Base-by-base conservation (phyloP, 2,888 invertebrate species). In the Bombylius major region DNA sequence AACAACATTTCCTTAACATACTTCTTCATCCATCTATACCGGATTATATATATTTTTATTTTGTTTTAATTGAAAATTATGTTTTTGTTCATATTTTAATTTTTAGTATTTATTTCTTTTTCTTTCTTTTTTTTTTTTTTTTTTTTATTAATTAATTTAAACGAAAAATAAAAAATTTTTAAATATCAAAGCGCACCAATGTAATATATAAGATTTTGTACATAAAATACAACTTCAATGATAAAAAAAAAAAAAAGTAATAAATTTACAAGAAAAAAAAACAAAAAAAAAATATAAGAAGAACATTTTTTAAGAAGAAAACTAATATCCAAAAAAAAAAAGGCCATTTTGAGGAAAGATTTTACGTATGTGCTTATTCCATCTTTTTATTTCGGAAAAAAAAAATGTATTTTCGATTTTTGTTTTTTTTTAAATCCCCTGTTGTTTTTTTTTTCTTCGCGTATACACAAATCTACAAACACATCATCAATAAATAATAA, bases 1-100 rank as follows among this genome's bases (percentile, higher is more conserved):
- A 65, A 65, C 65, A 68, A 65, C 68, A 68, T 69, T 70, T 67
- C 68, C 70, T 42, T 42, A 42, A 42, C 39, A 42, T 11, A 42
- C 7, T 42, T 42, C 39, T 14, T 54, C 51, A 23, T 53, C 45
- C 53, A 51, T 53, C 50, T 50, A 44, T 39, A 50, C 46, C 50
- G 50, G 46, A 55, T 50, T 55, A 50, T 55, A 46, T 55, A 50
- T 55, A 46, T 55, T 55, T 51, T 51, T 51, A 51, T 47, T n/a
- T n/a, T 51, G 50, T 47, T 47, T 55, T 51, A 51, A 13, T 6
- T 32, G 51, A 51, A 47, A 47, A 45, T 36, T 55, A 33, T 33
- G 50, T 51, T 58, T 54, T 52, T 59, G 62, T 61, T 57, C 53
- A 56, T 39, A 8, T 42, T 42, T 42, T 32, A 36, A 55, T 62